Conservation (phyloP, 2,113 vertebrate genomes). For the Otocyon megalotis region DNA sequence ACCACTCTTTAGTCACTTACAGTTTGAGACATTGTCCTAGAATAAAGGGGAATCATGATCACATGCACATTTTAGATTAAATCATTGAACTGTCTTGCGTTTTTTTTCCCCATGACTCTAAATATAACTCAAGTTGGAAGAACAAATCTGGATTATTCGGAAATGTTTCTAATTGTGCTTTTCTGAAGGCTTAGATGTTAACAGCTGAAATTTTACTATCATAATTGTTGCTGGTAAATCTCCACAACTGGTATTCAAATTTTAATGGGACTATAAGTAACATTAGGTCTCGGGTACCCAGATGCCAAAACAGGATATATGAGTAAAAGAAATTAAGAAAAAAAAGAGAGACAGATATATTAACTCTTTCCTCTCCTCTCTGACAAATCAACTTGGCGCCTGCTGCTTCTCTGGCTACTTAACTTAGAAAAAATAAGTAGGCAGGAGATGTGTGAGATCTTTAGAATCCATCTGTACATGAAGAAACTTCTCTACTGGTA, state of each 20-base stretch:
- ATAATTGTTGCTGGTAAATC: neutral
- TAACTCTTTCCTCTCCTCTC: neutral
- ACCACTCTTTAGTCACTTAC: neutral
- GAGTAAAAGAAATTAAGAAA: neutral
- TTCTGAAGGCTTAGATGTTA: neutral
- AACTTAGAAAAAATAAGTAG: neutral
- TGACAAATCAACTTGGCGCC: neutral
- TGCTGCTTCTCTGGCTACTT: neutral
- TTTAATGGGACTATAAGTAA: neutral
- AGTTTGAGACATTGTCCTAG: neutral
- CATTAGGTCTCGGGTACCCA: neutral
- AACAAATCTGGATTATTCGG: neutral
- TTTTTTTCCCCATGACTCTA: neutral
- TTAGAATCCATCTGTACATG: neutral
- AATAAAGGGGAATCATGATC: neutral
- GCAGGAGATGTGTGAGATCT: neutral
- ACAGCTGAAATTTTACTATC: neutral
- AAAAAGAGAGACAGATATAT: neutral
- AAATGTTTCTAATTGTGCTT: conserved; percentile 11
- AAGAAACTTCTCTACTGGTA: neutral
- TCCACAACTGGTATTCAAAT: neutral
- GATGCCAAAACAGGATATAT: neutral
- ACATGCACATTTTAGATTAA: neutral
- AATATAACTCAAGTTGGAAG: conserved; percentile 52
- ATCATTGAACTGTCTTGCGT: conserved; percentile 10